phyloP scores from a whole-genome alignment of 2,797 vertebrate genomes.

The Pterois miles region DNA sequence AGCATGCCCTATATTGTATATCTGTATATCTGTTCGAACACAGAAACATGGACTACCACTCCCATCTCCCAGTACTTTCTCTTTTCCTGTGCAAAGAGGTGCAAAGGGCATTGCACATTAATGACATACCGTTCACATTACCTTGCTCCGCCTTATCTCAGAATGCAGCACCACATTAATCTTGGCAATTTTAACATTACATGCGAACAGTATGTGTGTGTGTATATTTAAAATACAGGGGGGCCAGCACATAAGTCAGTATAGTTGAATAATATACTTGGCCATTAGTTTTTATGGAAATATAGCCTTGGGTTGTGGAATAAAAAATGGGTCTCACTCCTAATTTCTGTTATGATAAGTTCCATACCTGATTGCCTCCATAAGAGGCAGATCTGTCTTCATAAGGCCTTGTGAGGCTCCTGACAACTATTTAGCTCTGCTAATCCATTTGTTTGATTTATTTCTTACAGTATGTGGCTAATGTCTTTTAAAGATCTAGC shows the following conservation, averaged over 20 bases:
- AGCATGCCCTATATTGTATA: neutral
- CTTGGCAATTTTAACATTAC: constrained; percentile 67
- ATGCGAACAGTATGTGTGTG: constrained; percentile 40
- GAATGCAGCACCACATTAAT: constrained; percentile 79
- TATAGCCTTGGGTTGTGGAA: constrained; percentile 79
- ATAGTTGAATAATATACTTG: constrained; percentile 81
- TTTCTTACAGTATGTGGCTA: constrained; percentile 81
- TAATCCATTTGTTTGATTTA: constrained; percentile 85
- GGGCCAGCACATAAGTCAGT: constrained; percentile 75
- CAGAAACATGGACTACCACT: neutral
- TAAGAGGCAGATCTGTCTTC: constrained; percentile 83
- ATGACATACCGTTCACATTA: constrained; percentile 67
- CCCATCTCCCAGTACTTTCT: constrained; percentile 5
- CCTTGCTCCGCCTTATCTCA: constrained; percentile 66
- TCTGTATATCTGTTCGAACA: constrained; percentile 18
- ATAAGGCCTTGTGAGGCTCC: constrained; percentile 76
- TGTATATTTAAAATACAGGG: constrained; percentile 69
- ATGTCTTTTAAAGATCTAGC: constrained; percentile 79
- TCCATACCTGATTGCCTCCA: constrained; percentile 83
- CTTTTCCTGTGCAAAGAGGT: constrained; percentile 48
- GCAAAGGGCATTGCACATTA: constrained; percentile 63
- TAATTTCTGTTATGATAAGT: constrained; percentile 88
- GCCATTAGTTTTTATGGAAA: constrained; percentile 86
- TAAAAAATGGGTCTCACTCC: constrained; percentile 81
- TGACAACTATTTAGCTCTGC: constrained; percentile 81